Evolutionary conservation across 2,888 invertebrate species (phyloP).

Genomic region (Atethmia centrago): DNA sequence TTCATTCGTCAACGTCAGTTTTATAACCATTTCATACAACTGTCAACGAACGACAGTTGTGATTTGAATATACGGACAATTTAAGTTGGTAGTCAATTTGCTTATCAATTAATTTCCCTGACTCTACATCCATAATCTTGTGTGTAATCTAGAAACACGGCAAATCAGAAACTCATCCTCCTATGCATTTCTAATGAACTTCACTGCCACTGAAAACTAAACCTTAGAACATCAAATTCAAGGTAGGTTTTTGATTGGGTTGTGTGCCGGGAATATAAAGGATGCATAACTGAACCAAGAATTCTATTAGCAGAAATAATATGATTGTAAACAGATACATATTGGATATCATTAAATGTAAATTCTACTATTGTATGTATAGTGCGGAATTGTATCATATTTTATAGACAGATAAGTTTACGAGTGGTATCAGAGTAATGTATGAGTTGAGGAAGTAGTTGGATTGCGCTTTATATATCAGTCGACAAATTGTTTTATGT

Average conservation of each 20-base stretch:
- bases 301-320: constrained; percentile 33
- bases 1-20: too few relatives aligned
- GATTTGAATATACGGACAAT: neutral
- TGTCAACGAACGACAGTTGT: too few relatives aligned
- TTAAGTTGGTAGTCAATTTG: neutral
- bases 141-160: constrained; percentile 26
- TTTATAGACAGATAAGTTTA: constrained; percentile 17
- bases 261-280: neutral
- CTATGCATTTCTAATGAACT: constrained; percentile 19
- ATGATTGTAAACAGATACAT: constrained; percentile 8
- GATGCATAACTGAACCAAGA: constrained; percentile 13
- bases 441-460: neutral
- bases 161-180: constrained; percentile 30
- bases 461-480: neutral
- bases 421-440: neutral
- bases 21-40: neutral
- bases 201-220: neutral
- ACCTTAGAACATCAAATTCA: rapidly evolving
- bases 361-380: constrained; percentile 27
- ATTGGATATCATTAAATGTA: constrained; percentile 36
- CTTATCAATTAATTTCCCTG: neutral
- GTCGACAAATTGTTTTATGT: neutral
- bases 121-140: constrained; percentile 21
- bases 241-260: neutral
- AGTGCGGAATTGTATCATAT: neutral